Evolutionary conservation across 2,888 invertebrate species (phyloP).

Genomic region (Catocala nupta): DNA sequence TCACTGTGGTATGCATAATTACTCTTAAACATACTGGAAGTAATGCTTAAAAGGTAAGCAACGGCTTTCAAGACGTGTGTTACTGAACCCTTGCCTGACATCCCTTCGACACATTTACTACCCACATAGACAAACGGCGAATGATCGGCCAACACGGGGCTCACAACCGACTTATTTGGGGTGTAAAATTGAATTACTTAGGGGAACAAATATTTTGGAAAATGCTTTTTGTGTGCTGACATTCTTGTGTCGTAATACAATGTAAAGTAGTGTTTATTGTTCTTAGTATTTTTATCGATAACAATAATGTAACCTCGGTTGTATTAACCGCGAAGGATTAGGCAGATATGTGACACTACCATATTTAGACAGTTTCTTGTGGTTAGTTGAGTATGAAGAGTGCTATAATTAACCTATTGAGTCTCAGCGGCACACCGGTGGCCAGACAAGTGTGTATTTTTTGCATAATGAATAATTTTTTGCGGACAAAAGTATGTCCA

Average conservation of each 20-base stretch:
- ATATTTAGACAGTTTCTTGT: too few species aligned
- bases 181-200: constrained; percentile 76
- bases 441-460: too few species aligned
- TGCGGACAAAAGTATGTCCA: too few species aligned
- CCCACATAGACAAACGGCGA: constrained; percentile 54
- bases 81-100: constrained; percentile 61
- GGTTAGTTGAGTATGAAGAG: too few species aligned
- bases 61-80: constrained; percentile 62
- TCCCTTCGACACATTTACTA: constrained; percentile 49
- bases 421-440: too few species aligned
- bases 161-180: constrained; percentile 68
- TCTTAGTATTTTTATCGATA: too few species aligned
- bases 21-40: constrained; percentile 70
- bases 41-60: constrained; percentile 71
- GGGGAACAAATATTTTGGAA: constrained; percentile 68
- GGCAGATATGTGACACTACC: too few species aligned
- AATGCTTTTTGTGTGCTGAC: constrained; percentile 64
- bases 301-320: too few species aligned
- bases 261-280: too few species aligned
- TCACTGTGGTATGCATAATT: constrained; percentile 72
- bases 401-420: too few species aligned
- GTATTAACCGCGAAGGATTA: too few species aligned
- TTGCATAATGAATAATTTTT: too few species aligned
- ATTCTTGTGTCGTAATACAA: constrained; percentile 28
- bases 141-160: constrained; percentile 65